Evolutionary conservation across 2,113 vertebrate species (phyloP).

Genomic region (Grallaria varia): DNA sequence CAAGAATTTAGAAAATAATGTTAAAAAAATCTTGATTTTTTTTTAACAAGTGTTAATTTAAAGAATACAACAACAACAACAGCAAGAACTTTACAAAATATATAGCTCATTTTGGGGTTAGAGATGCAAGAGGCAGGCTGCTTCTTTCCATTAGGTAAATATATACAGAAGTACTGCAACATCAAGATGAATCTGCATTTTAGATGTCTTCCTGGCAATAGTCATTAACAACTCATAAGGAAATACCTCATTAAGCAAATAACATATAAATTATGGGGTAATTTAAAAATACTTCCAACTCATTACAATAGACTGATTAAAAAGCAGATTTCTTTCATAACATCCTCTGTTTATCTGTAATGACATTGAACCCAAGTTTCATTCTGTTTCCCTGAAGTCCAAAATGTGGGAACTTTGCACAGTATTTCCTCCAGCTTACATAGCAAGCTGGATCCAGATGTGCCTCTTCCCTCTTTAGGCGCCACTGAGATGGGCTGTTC

Average conservation of each 20-base stretch:
- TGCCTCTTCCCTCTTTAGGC: neutral
- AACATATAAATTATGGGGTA: slow-evolving; percentile 23
- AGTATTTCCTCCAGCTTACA: neutral
- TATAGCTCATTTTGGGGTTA: neutral
- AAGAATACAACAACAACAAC: neutral
- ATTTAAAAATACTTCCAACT: slow-evolving; percentile 39
- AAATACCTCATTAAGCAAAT: slow-evolving; percentile 57
- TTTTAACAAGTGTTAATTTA: neutral
- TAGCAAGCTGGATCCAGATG: neutral
- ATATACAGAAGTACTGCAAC: neutral
- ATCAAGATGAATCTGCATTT: slow-evolving; percentile 15
- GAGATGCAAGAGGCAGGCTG: accelerated
- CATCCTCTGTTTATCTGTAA: neutral
- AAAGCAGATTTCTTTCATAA: neutral
- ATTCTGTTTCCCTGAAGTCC: neutral
- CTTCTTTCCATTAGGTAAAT: neutral
- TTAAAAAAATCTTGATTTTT: neutral
- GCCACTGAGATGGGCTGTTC: neutral
- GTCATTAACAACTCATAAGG: slow-evolving; percentile 46
- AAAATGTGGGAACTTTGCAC: neutral
- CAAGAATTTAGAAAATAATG: neutral
- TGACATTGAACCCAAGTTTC: slow-evolving; percentile 16
- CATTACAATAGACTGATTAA: slow-evolving; percentile 37
- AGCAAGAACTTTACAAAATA: neutral
- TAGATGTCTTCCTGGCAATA: neutral